These are phyloP conservation scores for Pseudopodoces humilis DNA, from an alignment of 2,113 vertebrate species.

Conservation along the genomic window DNA sequence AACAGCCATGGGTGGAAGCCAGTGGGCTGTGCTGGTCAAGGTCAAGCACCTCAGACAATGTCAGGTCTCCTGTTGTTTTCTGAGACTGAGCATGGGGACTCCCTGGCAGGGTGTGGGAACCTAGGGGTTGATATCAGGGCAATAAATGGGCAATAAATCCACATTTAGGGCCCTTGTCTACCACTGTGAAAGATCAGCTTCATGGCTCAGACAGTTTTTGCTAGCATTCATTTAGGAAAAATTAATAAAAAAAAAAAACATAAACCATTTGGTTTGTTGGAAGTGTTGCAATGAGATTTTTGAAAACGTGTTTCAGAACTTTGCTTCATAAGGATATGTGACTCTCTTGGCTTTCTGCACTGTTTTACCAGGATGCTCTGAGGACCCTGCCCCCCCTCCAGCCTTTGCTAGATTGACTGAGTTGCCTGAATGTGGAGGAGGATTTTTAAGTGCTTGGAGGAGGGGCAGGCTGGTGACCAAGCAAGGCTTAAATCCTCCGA, in stretches of 20 bases:
- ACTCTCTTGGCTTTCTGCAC: background rate
- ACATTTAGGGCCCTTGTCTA: background rate
- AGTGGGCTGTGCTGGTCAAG: background rate
- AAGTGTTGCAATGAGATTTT: background rate
- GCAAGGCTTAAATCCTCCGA: background rate
- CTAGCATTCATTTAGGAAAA: background rate
- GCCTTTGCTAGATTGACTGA: background rate
- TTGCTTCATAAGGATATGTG: background rate
- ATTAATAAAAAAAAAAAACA: background rate
- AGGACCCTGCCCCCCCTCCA: background rate
- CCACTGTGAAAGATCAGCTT: background rate
- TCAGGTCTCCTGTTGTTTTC: rapidly evolving
- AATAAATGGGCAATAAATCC: background rate
- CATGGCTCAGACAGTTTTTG: background rate
- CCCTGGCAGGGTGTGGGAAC: background rate
- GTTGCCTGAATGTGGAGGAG: background rate
- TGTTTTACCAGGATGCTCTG: background rate
- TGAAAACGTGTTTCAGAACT: background rate
- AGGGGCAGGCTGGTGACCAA: background rate
- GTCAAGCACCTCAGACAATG: background rate
- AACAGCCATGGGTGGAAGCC: background rate
- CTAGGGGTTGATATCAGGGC: rapidly evolving
- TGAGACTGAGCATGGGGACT: background rate
- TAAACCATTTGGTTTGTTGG: background rate
- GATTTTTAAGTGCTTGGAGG: background rate